phyloP scores from a whole-genome alignment of 2,888 invertebrate species.

The Allophyes oxyacanthae region DNA sequence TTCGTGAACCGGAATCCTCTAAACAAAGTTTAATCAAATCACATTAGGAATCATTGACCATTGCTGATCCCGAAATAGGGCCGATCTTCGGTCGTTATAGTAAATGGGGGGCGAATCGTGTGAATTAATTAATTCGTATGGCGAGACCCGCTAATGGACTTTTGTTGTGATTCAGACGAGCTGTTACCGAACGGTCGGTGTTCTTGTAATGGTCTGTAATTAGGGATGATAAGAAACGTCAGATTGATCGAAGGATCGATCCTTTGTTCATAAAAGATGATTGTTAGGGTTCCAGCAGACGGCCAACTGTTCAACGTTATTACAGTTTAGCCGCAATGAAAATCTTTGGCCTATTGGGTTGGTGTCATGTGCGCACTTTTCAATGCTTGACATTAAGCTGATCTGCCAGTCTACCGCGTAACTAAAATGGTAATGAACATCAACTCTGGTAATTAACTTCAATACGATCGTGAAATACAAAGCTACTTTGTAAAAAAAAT shows the following conservation, averaged over 20 bases:
- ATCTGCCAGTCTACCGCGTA: too few species aligned
- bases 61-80: slow-evolving; percentile 42
- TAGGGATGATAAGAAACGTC: slow-evolving; percentile 47
- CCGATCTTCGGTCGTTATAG: slow-evolving; percentile 47
- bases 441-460: too few species aligned
- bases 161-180: slow-evolving; percentile 72
- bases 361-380: too few species aligned
- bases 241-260: slow-evolving; percentile 32
- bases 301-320: too few species aligned
- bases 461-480: too few species aligned
- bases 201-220: slow-evolving; percentile 48
- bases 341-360: too few species aligned
- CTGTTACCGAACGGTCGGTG: slow-evolving; percentile 49
- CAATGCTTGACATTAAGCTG: too few species aligned
- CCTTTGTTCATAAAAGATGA: slow-evolving; percentile 11
- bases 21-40: slow-evolving; percentile 44
- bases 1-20: slow-evolving; percentile 2
- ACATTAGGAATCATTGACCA: slow-evolving; percentile 55
- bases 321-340: too few species aligned
- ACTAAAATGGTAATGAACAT: too few species aligned
- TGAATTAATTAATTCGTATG: slow-evolving; percentile 75
- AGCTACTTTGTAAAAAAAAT: too few species aligned
- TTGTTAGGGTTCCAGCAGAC: too few species aligned
- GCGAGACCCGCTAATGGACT: slow-evolving; percentile 69
- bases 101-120: slow-evolving; percentile 60